Evolutionary conservation across 2,113 vertebrate genomes (phyloP), one percentile per base, ranked within the genome.

Genomic region (Chaenocephalus aceratus): DNA sequence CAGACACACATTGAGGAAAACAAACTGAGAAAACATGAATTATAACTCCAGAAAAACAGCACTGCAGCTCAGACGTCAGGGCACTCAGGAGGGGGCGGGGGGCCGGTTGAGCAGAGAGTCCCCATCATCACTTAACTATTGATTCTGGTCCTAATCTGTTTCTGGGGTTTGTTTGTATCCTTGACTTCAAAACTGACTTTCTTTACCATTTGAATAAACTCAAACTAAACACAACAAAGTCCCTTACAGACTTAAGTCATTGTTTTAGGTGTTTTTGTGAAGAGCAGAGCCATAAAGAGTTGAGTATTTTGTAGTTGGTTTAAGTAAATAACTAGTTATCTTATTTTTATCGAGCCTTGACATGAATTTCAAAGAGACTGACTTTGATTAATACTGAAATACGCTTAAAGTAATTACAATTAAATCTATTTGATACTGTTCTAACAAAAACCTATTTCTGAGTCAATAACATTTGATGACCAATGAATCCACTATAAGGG

Each of bases 11-110:
- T 48, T 77, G 70, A 64, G 56, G 36, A 80, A 81, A 80, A 89
- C 65, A 82, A 80, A 85, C 66, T 75, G 34, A 62, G 71, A 85
- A 75, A 84, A 89, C 66, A 82, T 85, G 89, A 86, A 75, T 72
- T 63, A 81, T 53, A 82, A 85, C 90, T 94, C 92, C 93, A 94
- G 94, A 91, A 84, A 93, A 91, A 94, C 88, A 94, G 93, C 91
- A 89, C 84, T 90, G 91, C 89, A 94, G 91, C 92, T 94, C 89
- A 92, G 92, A 88, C 72, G 89, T 36, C 18, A 70, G 73, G 83
- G 70, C 87, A 87, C 87, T 76, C 79, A n/a, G 79, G 26, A 48
- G 58, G 11, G 49, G 41, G 57, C 15, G 44, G 45, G n/a, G 57
- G 34, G 58, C 45, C 15, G 51, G 36, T 59, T 30, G 67, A 83